A percentile compares a stretch with the other conserved stretches of the same genome.
phyloP scores from a whole-genome alignment of 2,888 invertebrate species.

The Calameuta filiformis region DNA sequence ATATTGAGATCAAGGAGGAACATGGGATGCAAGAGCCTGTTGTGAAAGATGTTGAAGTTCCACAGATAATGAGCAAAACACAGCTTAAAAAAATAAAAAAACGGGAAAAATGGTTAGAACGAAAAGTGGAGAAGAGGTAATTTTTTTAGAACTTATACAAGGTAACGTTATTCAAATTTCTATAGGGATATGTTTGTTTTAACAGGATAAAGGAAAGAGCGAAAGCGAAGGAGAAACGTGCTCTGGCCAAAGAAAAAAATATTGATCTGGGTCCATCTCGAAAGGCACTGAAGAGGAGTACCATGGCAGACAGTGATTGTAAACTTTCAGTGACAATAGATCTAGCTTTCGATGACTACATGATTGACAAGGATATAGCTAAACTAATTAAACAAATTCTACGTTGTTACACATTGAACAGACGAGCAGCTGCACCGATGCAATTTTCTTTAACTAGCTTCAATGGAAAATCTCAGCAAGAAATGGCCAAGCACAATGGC shows the following conservation, averaged over 20 bases:
- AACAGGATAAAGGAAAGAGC: conserved; percentile 75
- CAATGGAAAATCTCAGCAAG: conserved; percentile 76
- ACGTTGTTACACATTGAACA: conserved; percentile 90
- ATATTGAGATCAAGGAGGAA: not conserved
- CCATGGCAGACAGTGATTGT: conserved; percentile 76
- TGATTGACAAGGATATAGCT: conserved; percentile 89
- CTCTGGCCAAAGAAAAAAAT: conserved; percentile 78
- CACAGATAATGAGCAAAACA: conserved; percentile 67
- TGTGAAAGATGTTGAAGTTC: not conserved
- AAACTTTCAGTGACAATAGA: conserved; percentile 84
- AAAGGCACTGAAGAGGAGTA: conserved; percentile 81
- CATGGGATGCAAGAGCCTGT: not conserved
- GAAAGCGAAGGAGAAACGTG: conserved; percentile 76
- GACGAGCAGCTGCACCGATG: conserved; percentile 82
- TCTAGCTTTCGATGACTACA: conserved; percentile 89
- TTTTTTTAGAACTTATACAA: not conserved
- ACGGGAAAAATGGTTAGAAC: conserved; percentile 78
- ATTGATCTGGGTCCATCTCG: conserved; percentile 81
- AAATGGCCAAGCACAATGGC: conserved; percentile 85
- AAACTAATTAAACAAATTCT: conserved; percentile 92
- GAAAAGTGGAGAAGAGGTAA: conserved; percentile 76
- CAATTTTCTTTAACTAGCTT: conserved; percentile 88
- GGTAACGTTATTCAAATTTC: not conserved
- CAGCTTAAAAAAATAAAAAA: conserved; percentile 77
- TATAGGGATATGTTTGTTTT: not conserved